phyloP scores from a whole-genome alignment of 2,888 invertebrate species.

The Agriopis marginaria region DNA sequence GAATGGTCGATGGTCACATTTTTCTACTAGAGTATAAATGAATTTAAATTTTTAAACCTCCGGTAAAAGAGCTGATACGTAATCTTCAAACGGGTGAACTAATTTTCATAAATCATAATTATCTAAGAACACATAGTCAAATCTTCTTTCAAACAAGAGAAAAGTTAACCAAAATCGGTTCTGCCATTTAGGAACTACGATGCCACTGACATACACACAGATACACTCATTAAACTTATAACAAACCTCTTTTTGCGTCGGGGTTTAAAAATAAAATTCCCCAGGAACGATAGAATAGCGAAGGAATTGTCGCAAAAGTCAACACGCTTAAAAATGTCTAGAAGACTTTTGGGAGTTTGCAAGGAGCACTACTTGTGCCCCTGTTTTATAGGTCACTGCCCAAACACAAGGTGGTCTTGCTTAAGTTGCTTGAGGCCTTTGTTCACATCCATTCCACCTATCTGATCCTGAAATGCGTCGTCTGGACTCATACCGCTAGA shows the following conservation, averaged over 20 bases:
- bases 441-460: conserved; percentile 4
- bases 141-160: no score
- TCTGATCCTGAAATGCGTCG: conserved; percentile 7
- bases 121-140: no score
- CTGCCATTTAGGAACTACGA: no score
- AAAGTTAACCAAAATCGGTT: no score
- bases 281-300: conserved; percentile 22
- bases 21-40: conserved; percentile 29
- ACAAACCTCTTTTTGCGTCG: no score
- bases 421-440: not conserved
- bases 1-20: not conserved
- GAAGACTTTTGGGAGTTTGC: conserved; percentile 17
- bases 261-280: conserved; percentile 18
- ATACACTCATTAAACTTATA: no score
- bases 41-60: no score
- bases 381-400: conserved; percentile 22
- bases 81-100: no score
- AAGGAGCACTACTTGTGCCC: conserved; percentile 4
- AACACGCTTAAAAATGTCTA: conserved; percentile 26
- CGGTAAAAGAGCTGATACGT: no score
- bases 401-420: conserved; percentile 10
- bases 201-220: no score
- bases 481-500: not conserved
- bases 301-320: conserved; percentile 6
- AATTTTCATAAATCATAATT: no score